Evolutionary conservation across 2,888 invertebrate species (phyloP), one percentile per base, ranked within the genome.

Genomic region (Drosophila bunnanda): DNA sequence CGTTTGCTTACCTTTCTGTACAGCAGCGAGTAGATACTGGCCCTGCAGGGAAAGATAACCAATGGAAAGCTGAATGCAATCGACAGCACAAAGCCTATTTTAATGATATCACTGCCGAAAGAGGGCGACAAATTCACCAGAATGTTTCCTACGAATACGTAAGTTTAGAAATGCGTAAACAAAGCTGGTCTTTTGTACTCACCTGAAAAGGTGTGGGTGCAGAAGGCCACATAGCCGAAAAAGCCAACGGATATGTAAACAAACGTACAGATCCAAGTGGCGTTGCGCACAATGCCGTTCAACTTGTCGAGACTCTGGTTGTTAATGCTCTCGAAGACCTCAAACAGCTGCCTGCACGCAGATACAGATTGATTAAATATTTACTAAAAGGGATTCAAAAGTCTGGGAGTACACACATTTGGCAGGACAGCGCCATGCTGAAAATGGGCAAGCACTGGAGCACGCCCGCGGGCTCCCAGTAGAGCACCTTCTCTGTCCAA

Each of bases 51-150:
- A 92, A 99, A 99, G 91, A 99, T 97, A 82, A 98, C 97, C 76
- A 99, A 94, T 1, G 99, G 99, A 93, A 99, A 99, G 90, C 98
- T 98, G 91, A 98, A 97, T 17, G 98, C 98, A 34, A 99, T 95
- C 0, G 98, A 98, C 84, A 98, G 93, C 10, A 99, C 96, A 93
- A 99, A 99, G 30, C 98, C 98, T 76, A 98, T 94, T 94, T 98
- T 98, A 88, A 99, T 97, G 66, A 96, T 94, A 92, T 98, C 97
- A 81, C 96, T 97, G 39, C 96, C 94, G 90, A 96, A 93, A 4
- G 97, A 96, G 0, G 96, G 95, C 34, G 96, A 95, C 83, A 99
- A 95, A 91, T 96, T 97, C 92, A 98, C 94, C 75, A 99, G 93
- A 76, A 99, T 96, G 91, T 99, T 99, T 34, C 99, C 99, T 91